Percentiles rank a stretch among this genome's conserved stretches.
phyloP scores from a whole-genome alignment of 1,140 invertebrate species.

The Papilio aristodemus region DNA sequence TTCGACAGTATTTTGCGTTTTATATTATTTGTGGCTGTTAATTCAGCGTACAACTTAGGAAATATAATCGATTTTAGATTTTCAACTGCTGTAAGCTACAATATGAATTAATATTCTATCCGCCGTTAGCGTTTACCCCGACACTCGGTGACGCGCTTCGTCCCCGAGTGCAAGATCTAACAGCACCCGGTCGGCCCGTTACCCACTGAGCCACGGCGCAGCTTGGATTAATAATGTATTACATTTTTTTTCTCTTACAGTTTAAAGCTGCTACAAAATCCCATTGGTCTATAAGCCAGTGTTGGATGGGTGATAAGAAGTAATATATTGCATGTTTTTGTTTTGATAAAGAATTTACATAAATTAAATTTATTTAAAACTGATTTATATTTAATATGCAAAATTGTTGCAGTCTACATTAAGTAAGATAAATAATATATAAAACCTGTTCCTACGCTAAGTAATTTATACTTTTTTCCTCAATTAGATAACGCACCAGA shows the following conservation, averaged over 20 bases:
- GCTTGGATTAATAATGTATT: background rate
- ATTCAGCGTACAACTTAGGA: background rate
- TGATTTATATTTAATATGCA: background rate
- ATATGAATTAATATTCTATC: background rate
- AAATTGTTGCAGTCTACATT: background rate
- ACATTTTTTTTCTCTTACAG: background rate
- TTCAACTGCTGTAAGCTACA: background rate
- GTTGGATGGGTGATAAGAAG: background rate
- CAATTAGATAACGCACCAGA: constrained; percentile 3
- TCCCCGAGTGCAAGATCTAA: background rate
- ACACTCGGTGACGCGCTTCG: background rate
- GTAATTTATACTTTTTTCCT: background rate
- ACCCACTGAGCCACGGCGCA: background rate
- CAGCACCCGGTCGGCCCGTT: background rate
- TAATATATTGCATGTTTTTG: background rate
- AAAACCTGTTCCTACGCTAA: background rate
- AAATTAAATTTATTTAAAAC: too few relatives aligned
- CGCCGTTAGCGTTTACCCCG: background rate
- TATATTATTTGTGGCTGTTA: background rate
- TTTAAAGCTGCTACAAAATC: background rate
- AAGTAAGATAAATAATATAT: too few relatives aligned
- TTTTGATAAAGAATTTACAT: too few relatives aligned
- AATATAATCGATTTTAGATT: too few relatives aligned
- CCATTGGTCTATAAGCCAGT: background rate
- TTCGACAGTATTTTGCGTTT: background rate